Base-by-base conservation (phyloP, 2,888 invertebrate species). In the Malthinus flaveolus region DNA sequence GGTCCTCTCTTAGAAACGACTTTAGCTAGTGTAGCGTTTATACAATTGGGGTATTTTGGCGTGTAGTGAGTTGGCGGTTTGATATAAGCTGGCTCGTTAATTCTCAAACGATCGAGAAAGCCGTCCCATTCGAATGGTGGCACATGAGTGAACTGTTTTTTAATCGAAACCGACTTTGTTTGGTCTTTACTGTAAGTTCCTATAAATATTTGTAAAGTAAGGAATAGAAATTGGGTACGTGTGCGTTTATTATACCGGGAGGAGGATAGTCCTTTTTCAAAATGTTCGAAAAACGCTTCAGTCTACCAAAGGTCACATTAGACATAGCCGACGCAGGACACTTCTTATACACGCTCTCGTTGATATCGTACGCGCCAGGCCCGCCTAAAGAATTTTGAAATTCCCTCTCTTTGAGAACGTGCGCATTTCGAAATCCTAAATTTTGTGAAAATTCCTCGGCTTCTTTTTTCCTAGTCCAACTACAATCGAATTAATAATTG, bases 101-200 rank as follows among this genome's bases (percentile, higher is more conserved):
- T 62, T 60, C 69, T 73, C 52, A 77, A 77, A 15, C 78, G 67
- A 11, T 71, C 66, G 0, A 63, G 51, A 35, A 73, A 67, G 1
- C 75, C 74, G 50, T 76, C 75, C 68, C 68, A 73, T 65, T 78
- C 77, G 47, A 78, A 75, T 1, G 68, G 56, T 1, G 73, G 73
- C 1, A 64, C 39, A 8, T 59, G 56, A 1, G 70, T 70, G 55
- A 76, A 67, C 23, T 68, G 65, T 31, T 59, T 62, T 5, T 45
- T 46, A 34, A 6, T 15, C 7, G 34, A 39, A 7, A 44, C 23
- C 11, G 56, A 35, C 8, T 49, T 42, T 1, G 15, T 32, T 7
- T 31, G 5, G 6, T 52, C 45, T 10, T 48, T 49, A 7, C 15
- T 13, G 11, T 66, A 65, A 6, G 63, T 66, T 7, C 65, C 65